Conservation (phyloP, 2,888 invertebrate species). For the Tryphoninae sp. region DNA sequence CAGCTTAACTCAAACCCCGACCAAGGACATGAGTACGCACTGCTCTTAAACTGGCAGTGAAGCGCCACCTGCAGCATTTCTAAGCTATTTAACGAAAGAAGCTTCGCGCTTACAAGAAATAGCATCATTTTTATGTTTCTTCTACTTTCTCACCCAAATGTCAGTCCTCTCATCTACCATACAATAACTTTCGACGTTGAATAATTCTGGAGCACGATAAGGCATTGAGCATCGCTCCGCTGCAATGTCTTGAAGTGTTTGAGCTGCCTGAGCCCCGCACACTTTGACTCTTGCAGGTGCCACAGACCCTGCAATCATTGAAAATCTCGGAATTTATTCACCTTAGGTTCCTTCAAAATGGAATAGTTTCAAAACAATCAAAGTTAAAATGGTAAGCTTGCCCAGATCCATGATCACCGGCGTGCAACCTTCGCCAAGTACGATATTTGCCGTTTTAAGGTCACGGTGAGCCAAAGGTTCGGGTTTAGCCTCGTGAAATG, state of each 20-base stretch:
- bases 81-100: too few relatives aligned
- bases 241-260: conserved; percentile 89
- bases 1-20: too few relatives aligned
- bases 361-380: neutral
- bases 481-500: conserved; percentile 88
- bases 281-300: conserved; percentile 86
- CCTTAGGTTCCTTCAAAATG: neutral
- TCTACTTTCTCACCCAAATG: conserved; percentile 87
- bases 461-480: conserved; percentile 91
- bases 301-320: conserved; percentile 83
- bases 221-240: conserved; percentile 94
- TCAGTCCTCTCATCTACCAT: conserved; percentile 92
- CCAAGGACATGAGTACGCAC: too few relatives aligned
- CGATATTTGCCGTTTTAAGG: conserved; percentile 92
- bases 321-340: neutral
- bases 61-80: too few relatives aligned
- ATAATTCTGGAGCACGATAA: conserved; percentile 93
- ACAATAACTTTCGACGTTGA: conserved; percentile 91
- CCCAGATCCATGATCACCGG: conserved; percentile 93
- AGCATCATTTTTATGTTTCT: neutral
- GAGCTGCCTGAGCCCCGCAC: conserved; percentile 87
- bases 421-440: conserved; percentile 87
- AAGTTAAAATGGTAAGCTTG: conserved; percentile 64
- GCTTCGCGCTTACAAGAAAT: too few relatives aligned
- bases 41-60: too few relatives aligned